These are phyloP conservation scores for Alsophila aescularia DNA, from an alignment of 2,888 invertebrate genomes.

Conservation along the genomic window DNA sequence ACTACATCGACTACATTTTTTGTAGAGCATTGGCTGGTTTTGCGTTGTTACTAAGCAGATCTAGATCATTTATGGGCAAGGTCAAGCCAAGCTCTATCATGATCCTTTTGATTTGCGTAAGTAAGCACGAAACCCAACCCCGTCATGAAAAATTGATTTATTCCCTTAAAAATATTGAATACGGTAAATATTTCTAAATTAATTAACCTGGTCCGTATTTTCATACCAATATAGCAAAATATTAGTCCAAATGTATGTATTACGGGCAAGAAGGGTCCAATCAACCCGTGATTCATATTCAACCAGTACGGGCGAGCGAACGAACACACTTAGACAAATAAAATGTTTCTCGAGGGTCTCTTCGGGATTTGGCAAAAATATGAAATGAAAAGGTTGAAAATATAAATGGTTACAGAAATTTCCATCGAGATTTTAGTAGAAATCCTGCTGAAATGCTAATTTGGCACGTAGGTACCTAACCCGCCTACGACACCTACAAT, in stretches of 20 bases:
- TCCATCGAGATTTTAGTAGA: background rate
- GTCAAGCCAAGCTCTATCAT: no score
- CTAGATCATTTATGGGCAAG: no score
- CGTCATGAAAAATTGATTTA: no score
- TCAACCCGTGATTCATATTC: constrained; percentile 28
- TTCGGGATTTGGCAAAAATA: constrained; percentile 14
- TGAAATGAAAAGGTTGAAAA: constrained; percentile 6
- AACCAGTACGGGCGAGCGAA: constrained; percentile 2
- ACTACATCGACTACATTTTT: no score
- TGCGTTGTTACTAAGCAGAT: no score
- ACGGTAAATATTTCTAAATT: constrained; percentile 1
- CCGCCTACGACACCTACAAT: no score
- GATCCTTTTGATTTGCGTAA: no score
- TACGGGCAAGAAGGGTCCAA: constrained; percentile 31
- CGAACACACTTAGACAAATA: constrained; percentile 21
- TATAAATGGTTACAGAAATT: constrained; percentile 1
- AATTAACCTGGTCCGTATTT: constrained; percentile 5
- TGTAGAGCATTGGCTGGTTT: no score
- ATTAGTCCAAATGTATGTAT: constrained; percentile 33
- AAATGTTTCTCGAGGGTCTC: constrained; percentile 7
- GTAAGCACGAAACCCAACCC: no score
- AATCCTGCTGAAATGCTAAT: constrained; percentile 2
- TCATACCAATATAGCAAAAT: constrained; percentile 2
- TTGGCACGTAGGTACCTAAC: background rate
- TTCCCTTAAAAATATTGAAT: no score